Evolutionary conservation across 2,888 invertebrate genomes (phyloP), one percentile per base, ranked within the genome.

Genomic region (Serripes groenlandicus): DNA sequence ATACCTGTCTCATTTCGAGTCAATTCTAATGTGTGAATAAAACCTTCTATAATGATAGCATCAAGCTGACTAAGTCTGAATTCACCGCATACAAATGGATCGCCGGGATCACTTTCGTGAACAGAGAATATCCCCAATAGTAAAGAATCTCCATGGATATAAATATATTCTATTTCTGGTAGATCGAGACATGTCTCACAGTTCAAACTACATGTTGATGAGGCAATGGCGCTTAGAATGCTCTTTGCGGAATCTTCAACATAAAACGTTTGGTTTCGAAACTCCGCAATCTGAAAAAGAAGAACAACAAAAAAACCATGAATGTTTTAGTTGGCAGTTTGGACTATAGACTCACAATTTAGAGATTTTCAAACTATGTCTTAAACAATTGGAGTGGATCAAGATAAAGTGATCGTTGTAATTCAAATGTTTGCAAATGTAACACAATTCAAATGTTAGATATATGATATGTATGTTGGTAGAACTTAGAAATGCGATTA

Each of bases 61-160:
- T 92, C 92, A 52, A 85, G 83, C 15, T 90, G 87, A 49, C 86
- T 81, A 54, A 83, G 90, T 69, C 92, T 69, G 35, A 91, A 89
- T 1, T 78, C 68, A 3, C 88, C 89, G 68, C 92, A 92, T 35
- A 79, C 75, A 71, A 91, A 92, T 3, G 89, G 88, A 23, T 89
- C 71, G 18, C 78, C 78, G 0, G 73, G 78, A 26, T 87, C 80
- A 0, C 86, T 72, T 21, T 89, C 87, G 75, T 92, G 92, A 15
- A 92, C 69, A 3, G 92, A 90, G 71, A 92, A 91, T n/a, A 93
- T 82, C 11, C 92, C 93, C 1, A 92, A 54, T 30, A 93, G 81
- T 35, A 90, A 85, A 0, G 87, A 85, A n/a, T 91, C 90, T 0
- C 92, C 93, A 42, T 85, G 82, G 15, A 90, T 54, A 71, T 87